A percentile compares a stretch with the other conserved stretches of the same genome.
Conservation (phyloP, 2,797 vertebrate species). For the Silurus lanzhouensis region DNA sequence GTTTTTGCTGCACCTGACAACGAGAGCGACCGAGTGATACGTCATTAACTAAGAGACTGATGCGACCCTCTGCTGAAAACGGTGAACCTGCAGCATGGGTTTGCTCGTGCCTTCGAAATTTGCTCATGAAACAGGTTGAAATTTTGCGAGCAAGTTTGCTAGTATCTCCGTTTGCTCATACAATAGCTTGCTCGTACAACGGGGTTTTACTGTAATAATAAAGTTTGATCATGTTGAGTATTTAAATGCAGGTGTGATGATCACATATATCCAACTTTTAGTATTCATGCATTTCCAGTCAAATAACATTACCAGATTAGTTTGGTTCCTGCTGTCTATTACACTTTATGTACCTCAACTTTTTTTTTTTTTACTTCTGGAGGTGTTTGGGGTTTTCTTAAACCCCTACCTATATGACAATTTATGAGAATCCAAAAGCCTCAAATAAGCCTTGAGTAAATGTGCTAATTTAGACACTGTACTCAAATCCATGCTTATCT, state of each 20-base stretch:
- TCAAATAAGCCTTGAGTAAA: neutral
- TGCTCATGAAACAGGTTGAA: no score
- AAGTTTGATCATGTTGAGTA: neutral
- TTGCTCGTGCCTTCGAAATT: no score
- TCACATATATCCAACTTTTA: neutral
- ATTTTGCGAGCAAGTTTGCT: no score
- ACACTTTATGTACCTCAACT: neutral
- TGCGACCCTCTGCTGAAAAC: no score
- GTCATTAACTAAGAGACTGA: no score
- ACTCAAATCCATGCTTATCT: constrained; percentile 17
- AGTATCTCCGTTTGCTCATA: no score
- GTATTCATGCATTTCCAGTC: neutral
- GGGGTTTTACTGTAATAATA: no score
- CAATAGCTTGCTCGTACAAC: no score
- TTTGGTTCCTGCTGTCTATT: neutral
- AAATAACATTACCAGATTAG: neutral
- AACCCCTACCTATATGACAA: neutral
- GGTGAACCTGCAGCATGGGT: no score
- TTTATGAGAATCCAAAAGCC: neutral
- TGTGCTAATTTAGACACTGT: neutral
- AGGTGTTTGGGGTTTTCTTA: neutral
- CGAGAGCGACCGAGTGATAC: no score
- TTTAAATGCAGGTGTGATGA: neutral
- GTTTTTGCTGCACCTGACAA: no score
- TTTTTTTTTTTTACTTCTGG: neutral